These are phyloP conservation scores for Amblyornis subalaris DNA, from an alignment of 2,113 vertebrate species.

Conservation along the genomic window DNA sequence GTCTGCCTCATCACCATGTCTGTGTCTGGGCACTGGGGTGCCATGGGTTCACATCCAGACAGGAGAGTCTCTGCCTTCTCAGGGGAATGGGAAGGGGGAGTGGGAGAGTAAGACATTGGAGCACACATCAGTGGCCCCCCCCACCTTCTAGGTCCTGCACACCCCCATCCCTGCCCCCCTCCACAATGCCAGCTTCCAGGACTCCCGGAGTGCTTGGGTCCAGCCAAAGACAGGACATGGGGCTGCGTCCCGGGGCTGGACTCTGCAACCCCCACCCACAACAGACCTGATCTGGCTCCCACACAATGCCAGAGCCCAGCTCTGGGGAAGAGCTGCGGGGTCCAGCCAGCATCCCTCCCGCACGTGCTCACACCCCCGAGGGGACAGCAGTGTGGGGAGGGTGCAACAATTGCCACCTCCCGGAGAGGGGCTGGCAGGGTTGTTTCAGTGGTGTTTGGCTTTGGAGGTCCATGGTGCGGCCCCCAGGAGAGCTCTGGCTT, in stretches of 20 bases:
- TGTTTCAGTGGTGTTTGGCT: not conserved
- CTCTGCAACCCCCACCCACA: not conserved
- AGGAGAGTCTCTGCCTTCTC: slow-evolving; percentile 23
- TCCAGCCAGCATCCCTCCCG: not conserved
- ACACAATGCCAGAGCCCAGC: rapidly evolving
- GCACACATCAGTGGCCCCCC: not conserved
- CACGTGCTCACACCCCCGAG: not conserved
- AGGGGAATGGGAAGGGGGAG: not conserved
- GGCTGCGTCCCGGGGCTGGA: not conserved
- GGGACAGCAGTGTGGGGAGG: not conserved
- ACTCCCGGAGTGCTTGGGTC: not conserved
- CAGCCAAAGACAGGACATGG: not conserved
- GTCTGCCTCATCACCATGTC: slow-evolving; percentile 43
- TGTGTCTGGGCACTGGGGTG: slow-evolving; percentile 48
- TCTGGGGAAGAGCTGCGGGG: not conserved
- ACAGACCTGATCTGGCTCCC: not conserved
- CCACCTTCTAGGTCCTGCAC: slow-evolving; percentile 24
- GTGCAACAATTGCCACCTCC: not conserved
- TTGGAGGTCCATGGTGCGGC: not conserved
- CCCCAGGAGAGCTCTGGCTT: slow-evolving; percentile 1
- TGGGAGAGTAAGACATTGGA: not conserved
- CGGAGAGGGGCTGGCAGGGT: rapidly evolving
- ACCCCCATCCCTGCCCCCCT: slow-evolving; percentile 18
- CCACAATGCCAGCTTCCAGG: slow-evolving; percentile 27
- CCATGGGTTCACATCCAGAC: not conserved